Conservation (phyloP, 2,888 invertebrate species). For the Cheilosia variabilis region DNA sequence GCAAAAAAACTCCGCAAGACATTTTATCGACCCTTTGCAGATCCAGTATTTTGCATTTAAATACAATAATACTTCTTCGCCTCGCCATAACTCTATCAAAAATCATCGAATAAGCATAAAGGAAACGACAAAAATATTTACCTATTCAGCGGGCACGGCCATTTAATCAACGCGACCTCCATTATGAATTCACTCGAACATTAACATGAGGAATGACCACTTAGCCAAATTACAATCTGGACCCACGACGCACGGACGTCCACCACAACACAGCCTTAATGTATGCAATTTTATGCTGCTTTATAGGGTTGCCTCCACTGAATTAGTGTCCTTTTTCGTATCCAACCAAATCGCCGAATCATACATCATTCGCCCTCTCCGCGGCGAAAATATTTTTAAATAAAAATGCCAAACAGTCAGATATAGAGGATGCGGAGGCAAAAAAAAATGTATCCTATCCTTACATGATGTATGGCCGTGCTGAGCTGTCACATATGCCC, state of each 20-base stretch:
- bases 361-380: slow-evolving; percentile 59
- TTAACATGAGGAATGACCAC: slow-evolving; percentile 84
- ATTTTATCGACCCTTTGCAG: slow-evolving; percentile 12
- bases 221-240: slow-evolving; percentile 84
- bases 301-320: slow-evolving; percentile 55
- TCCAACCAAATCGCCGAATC: slow-evolving; percentile 31
- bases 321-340: slow-evolving; percentile 42
- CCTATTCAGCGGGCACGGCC: slow-evolving; percentile 69
- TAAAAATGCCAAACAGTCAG: slow-evolving; percentile 56
- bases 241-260: slow-evolving; percentile 62
- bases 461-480: slow-evolving; percentile 73
- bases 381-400: slow-evolving; percentile 60
- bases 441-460: slow-evolving; percentile 33
- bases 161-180: slow-evolving; percentile 77
- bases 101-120: slow-evolving; percentile 67
- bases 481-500: slow-evolving; percentile 77
- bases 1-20: slow-evolving; percentile 13
- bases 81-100: slow-evolving; percentile 26
- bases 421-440: slow-evolving; percentile 25
- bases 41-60: slow-evolving; percentile 27
- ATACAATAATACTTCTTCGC: slow-evolving; percentile 29
- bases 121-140: slow-evolving; percentile 60
- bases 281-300: slow-evolving; percentile 66
- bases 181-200: slow-evolving; percentile 81
- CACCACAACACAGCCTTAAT: slow-evolving; percentile 64